These are phyloP conservation scores for Cairina moschata DNA, from an alignment of 2,113 vertebrate species.

Conservation along the genomic window DNA sequence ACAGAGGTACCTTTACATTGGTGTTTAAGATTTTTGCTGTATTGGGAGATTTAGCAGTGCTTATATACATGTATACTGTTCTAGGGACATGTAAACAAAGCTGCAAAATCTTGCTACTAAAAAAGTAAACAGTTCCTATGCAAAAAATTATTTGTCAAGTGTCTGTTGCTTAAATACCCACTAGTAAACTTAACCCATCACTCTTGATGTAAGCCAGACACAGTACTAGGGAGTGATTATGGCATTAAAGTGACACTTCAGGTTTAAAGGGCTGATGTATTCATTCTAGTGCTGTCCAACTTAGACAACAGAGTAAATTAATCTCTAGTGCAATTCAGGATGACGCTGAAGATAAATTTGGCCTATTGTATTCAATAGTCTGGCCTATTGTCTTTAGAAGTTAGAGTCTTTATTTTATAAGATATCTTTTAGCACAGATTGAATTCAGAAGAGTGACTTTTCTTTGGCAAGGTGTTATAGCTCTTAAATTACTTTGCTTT, in stretches of 20 bases:
- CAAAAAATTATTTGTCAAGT: not conserved
- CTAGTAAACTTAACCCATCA: not conserved
- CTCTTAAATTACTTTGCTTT: not conserved
- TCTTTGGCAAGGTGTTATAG: not conserved
- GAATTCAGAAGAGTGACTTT: slow-evolving; percentile 2
- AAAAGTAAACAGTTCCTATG: not conserved
- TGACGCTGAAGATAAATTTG: not conserved
- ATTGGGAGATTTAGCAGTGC: not conserved
- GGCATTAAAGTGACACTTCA: not conserved
- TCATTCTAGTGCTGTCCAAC: not conserved
- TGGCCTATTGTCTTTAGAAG: not conserved
- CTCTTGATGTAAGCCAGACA: not conserved
- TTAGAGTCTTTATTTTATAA: not conserved
- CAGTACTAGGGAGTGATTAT: not conserved
- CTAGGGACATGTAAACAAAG: not conserved
- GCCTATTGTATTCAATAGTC: not conserved
- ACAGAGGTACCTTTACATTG: not conserved
- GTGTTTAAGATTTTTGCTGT: not conserved
- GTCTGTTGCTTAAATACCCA: not conserved
- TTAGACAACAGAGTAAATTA: slow-evolving; percentile 12
- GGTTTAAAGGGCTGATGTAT: slow-evolving; percentile 1
- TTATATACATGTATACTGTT: not conserved
- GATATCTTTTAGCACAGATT: not conserved
- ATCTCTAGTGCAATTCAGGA: not conserved
- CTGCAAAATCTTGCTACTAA: not conserved